phyloP scores from a whole-genome alignment of 2,113 vertebrate genomes.

The Heterotis niloticus region DNA sequence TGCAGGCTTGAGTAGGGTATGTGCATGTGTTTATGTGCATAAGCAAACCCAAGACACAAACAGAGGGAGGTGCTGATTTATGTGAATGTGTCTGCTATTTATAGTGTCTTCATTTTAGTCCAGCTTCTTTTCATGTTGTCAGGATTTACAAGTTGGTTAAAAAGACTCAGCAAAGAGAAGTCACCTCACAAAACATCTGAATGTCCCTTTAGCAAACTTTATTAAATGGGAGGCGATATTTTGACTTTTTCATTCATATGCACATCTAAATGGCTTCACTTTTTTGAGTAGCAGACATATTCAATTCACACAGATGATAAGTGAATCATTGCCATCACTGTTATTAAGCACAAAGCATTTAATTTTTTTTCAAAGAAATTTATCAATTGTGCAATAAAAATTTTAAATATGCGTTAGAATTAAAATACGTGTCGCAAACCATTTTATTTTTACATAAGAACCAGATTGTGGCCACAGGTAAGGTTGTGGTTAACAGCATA shows the following conservation, averaged over 20 bases:
- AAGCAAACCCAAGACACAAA: not conserved
- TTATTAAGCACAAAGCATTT: not conserved
- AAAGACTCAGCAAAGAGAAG: not conserved
- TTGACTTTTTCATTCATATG: not conserved
- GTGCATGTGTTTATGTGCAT: constrained; percentile 9
- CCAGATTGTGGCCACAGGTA: no score
- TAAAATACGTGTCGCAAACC: no score
- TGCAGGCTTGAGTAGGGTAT: not conserved
- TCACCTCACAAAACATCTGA: not conserved
- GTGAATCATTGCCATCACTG: not conserved
- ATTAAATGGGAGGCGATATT: not conserved
- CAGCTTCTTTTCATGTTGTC: constrained; percentile 38
- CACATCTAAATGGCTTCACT: not conserved
- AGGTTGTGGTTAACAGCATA: no score
- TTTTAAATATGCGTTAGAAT: no score
- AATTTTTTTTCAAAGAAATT: no score
- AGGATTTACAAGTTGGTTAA: constrained; percentile 30
- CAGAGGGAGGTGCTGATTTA: not conserved
- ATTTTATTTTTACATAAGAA: no score
- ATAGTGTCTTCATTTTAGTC: constrained; percentile 29
- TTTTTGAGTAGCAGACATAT: not conserved
- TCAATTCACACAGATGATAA: not conserved
- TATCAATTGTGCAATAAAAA: no score
- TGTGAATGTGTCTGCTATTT: constrained; percentile 39
- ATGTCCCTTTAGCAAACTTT: not conserved